These are phyloP conservation scores for Oryctolagus cuniculus DNA, from an alignment of 2,113 vertebrate genomes.

Conservation along the genomic window mOryCun1.1 NC_091441.1:49960501-49961000, in stretches of 20 bases:
- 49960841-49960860: constrained; percentile 49
- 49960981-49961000: constrained; percentile 81
- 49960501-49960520: not conserved
- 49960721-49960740: not conserved
- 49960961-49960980: constrained; percentile 82
- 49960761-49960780: not conserved
- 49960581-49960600: not conserved
- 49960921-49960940: constrained; percentile 64
- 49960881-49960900: constrained; percentile 42
- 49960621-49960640: not conserved
- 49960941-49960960: constrained; percentile 74
- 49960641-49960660: not conserved
- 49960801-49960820: not conserved
- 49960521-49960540: not conserved
- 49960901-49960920: constrained; percentile 58
- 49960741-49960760: not conserved
- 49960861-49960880: constrained; percentile 62
- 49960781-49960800: not conserved
- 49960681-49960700: not conserved
- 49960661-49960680: not conserved
- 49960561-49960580: not conserved
- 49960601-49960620: fast-evolving
- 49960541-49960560: not conserved
- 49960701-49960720: not conserved
- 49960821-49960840: not conserved